Evolutionary conservation across 2,113 vertebrate genomes (phyloP), one percentile per base, ranked within the genome.

Genomic region (Anolis carolinensis): DNA sequence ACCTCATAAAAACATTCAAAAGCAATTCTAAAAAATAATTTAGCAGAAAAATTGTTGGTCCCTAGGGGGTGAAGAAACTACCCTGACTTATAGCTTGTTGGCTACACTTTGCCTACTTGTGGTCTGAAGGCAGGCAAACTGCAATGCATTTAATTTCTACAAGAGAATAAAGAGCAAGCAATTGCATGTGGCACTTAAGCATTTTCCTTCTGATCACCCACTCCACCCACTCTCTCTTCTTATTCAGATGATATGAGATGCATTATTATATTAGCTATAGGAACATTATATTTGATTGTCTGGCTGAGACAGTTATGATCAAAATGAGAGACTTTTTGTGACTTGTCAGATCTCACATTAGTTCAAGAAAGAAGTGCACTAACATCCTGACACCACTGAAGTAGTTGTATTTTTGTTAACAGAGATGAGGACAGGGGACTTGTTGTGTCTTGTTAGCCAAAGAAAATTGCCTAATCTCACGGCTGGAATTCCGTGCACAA

Each of bases 401-500:
- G 67, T 86, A 70, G 71, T 23, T n/a, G 83, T 32, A 7, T 88
- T 92, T 44, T 89, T 76, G 75, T 65, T 82, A 78, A 82, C 75
- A 59, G 34, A n/a, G 13, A 27, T 76, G 88, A 86, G 89, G 88
- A 92, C 82, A 76, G 86, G 25, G 10, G 90, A 88, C 87, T 65
- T 92, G 93, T 85, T 90, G 85, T 82, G 11, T 90, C 94, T 92
- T 87, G 87, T 88, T 83, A 83, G 82, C 36, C 74, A 87, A 10
- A 88, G 73, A 91, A 48, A 36, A 34, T 85, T 90, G 82, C 68
- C 81, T 88, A 86, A 93, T 88, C 72, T 77, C 87, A 0, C 59
- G 80, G 79, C 65, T 67, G 83, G 80, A 62, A 81, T 90, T 83
- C 78, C 85, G 76, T 36, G 14, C 44, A 50, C 27, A 76, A n/a